A percentile compares a stretch with the other conserved stretches of the same genome.
Evolutionary conservation across 2,888 invertebrate species (phyloP).

Genomic region (Parnassius smintheus): DNA sequence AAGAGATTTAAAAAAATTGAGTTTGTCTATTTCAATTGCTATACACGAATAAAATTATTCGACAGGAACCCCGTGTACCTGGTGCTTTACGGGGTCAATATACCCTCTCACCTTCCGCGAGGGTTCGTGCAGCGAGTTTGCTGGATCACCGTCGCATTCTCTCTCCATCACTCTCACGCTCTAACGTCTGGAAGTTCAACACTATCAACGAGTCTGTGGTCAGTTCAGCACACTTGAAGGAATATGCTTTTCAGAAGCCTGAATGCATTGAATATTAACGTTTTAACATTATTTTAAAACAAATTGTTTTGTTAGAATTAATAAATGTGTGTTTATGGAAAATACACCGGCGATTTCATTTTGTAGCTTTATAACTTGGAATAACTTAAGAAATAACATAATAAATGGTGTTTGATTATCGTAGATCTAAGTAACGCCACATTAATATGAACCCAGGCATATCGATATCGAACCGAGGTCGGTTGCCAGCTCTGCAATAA

Average conservation of each 20-base stretch:
- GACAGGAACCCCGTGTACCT: slow-evolving; percentile 47
- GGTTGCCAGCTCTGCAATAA: no score
- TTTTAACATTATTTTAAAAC: not conserved
- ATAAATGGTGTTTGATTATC: no score
- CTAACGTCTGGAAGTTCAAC: slow-evolving; percentile 64
- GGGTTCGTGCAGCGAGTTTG: slow-evolving; percentile 57
- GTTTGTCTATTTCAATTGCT: no score
- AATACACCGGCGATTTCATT: no score
- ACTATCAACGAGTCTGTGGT: slow-evolving; percentile 67
- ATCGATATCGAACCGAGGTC: no score
- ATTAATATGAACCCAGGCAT: no score
- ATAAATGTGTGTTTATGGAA: not conserved
- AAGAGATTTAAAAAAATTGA: no score
- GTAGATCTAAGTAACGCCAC: no score
- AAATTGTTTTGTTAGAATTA: not conserved
- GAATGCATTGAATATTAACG: slow-evolving; percentile 27
- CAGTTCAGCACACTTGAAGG: slow-evolving; percentile 62
- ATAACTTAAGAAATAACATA: no score
- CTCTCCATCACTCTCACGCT: slow-evolving; percentile 47
- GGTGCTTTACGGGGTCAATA: slow-evolving; percentile 48
- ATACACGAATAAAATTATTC: not conserved
- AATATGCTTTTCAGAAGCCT: slow-evolving; percentile 53
- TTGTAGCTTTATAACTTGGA: no score
- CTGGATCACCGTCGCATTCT: slow-evolving; percentile 51
- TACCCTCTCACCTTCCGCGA: slow-evolving; percentile 58